phyloP scores from a whole-genome alignment of 2,888 invertebrate species.

The Lepidocyrtoides sp. region DNA sequence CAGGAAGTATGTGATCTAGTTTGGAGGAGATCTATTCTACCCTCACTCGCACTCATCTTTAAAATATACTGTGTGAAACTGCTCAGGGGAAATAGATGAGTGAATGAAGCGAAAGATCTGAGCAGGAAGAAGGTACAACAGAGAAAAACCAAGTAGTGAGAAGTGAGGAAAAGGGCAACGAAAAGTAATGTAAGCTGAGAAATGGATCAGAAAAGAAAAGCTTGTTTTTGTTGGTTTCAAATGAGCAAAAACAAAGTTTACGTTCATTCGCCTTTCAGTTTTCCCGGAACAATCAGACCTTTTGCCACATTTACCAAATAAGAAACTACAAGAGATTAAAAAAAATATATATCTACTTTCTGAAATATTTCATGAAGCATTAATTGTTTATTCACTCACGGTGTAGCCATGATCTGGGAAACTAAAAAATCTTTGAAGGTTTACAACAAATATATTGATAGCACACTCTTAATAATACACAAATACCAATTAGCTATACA shows the following conservation, averaged over 20 bases:
- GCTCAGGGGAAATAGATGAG: constrained; percentile 20
- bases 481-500: too few relatives aligned
- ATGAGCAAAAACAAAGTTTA: neutral
- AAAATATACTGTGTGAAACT: constrained; percentile 17
- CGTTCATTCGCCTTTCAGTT: neutral
- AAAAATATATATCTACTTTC: too few relatives aligned
- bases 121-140: neutral
- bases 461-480: too few relatives aligned
- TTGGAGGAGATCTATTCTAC: too few relatives aligned
- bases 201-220: neutral
- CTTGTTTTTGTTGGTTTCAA: neutral
- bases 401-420: too few relatives aligned
- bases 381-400: too few relatives aligned
- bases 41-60: neutral
- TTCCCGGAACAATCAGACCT: neutral
- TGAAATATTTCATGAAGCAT: too few relatives aligned
- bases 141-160: neutral
- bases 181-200: neutral
- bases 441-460: too few relatives aligned
- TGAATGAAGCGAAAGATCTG: neutral
- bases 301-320: neutral
- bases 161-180: neutral
- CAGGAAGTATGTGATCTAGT: neutral
- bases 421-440: too few relatives aligned
- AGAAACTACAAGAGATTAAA: too few relatives aligned